Evolutionary conservation across 2,888 invertebrate species (phyloP).

Genomic region (Drosophila buzzatii): DNA sequence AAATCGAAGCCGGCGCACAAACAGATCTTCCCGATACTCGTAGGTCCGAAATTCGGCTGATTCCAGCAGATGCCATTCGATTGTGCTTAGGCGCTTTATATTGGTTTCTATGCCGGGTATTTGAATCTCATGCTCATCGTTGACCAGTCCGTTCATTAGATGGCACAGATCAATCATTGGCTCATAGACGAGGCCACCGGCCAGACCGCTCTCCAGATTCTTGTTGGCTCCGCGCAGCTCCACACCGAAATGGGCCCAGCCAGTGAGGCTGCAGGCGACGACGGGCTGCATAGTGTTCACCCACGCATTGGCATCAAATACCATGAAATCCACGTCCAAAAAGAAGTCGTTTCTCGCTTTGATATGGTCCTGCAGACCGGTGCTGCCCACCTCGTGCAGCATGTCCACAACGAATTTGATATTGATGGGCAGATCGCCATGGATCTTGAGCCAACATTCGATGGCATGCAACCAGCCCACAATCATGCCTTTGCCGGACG

Average conservation of each 20-base stretch:
- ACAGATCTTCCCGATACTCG: constrained; percentile 44
- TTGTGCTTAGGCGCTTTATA: background rate
- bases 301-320: constrained; percentile 51
- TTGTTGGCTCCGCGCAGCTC: constrained; percentile 44
- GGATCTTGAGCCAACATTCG: constrained; percentile 38
- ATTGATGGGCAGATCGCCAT: constrained; percentile 52
- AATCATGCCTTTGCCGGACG: constrained; percentile 57
- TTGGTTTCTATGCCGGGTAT: constrained; percentile 22
- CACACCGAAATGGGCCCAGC: constrained; percentile 52
- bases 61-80: constrained; percentile 50
- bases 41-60: constrained; percentile 34
- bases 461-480: constrained; percentile 59
- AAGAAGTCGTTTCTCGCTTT: constrained; percentile 28
- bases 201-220: constrained; percentile 42
- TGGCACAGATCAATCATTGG: constrained; percentile 59
- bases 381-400: constrained; percentile 54
- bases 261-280: constrained; percentile 45
- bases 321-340: constrained; percentile 45
- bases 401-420: constrained; percentile 55
- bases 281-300: constrained; percentile 35
- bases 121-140: constrained; percentile 12
- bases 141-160: constrained; percentile 49
- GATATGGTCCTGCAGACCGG: constrained; percentile 34
- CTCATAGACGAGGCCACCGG: constrained; percentile 57
- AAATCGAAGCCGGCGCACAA: constrained; percentile 35